Evolutionary conservation across 2,797 vertebrate genomes (phyloP).

Genomic region (Sebastes miniatus): DNA sequence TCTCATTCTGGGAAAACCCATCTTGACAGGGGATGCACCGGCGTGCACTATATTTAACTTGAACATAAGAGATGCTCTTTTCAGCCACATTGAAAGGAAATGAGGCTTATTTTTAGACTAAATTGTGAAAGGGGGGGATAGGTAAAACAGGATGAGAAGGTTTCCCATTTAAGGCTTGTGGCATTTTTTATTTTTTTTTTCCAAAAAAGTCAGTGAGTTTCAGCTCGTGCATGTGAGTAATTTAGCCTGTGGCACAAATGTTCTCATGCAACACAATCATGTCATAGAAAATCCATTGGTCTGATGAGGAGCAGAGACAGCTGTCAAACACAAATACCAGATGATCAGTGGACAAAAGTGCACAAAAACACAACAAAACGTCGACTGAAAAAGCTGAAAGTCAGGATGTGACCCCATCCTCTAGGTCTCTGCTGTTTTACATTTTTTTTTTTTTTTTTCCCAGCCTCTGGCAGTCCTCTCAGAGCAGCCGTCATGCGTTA

Average conservation of each 20-base stretch:
- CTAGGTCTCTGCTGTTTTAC: constrained; percentile 35
- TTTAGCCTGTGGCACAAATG: constrained; percentile 33
- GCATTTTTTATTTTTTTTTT: background rate
- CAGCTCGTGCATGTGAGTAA: constrained; percentile 28
- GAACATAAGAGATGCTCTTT: constrained; percentile 6
- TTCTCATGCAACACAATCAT: constrained; percentile 15
- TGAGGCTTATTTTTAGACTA: background rate
- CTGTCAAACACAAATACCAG: constrained; percentile 28
- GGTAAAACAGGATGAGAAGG: constrained; percentile 2
- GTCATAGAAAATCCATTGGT: constrained; percentile 17
- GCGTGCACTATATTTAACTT: constrained; percentile 19
- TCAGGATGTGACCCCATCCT: constrained; percentile 14
- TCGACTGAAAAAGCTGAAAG: background rate
- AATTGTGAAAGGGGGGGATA: background rate
- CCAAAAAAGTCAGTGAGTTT: constrained; percentile 44
- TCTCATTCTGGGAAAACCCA: constrained; percentile 37
- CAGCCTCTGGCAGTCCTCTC: constrained; percentile 43
- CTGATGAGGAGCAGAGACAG: constrained; percentile 27
- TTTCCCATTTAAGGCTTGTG: constrained; percentile 10
- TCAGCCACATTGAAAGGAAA: background rate
- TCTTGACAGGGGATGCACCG: constrained; percentile 5
- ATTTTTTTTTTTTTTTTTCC: constrained; percentile 44
- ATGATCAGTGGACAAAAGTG: constrained; percentile 5
- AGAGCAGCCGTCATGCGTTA: constrained; percentile 63
- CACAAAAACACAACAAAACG: background rate